Evolutionary conservation across 2,797 vertebrate genomes (phyloP).

Genomic region (Menidia menidia): DNA sequence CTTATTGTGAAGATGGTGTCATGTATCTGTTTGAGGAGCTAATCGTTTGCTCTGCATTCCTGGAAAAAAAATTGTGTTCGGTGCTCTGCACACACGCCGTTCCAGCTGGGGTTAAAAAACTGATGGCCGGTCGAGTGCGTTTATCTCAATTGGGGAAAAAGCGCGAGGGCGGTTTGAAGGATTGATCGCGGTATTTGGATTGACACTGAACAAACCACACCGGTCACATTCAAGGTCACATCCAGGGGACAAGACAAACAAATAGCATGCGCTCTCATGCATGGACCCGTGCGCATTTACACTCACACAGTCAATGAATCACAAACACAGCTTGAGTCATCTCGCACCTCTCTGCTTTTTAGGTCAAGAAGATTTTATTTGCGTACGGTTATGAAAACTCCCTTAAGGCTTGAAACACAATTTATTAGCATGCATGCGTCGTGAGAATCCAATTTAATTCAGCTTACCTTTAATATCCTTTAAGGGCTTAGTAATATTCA

Average conservation of each 20-base stretch:
- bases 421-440: no score
- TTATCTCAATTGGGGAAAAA: constrained; percentile 73
- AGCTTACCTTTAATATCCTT: not conserved
- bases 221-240: constrained; percentile 65
- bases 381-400: not conserved
- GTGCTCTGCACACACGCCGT: constrained; percentile 24
- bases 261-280: constrained; percentile 58
- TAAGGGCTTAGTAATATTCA: not conserved
- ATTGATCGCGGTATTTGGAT: constrained; percentile 84
- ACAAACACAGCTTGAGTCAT: constrained; percentile 38
- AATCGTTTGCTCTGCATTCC: constrained; percentile 23
- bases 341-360: constrained; percentile 35
- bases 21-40: constrained; percentile 16
- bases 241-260: constrained; percentile 75
- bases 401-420: constrained; percentile 6
- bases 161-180: constrained; percentile 66
- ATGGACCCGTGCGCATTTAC: constrained; percentile 34
- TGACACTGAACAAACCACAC: constrained; percentile 76
- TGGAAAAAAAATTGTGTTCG: constrained; percentile 39
- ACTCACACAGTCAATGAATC: constrained; percentile 37
- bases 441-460: no score
- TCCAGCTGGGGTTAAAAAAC: constrained; percentile 57
- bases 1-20: not conserved
- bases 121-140: constrained; percentile 66
- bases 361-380: constrained; percentile 8